Evolutionary conservation across 1,140 invertebrate genomes (phyloP).

Genomic region (Lordiphosa mommai): DNA sequence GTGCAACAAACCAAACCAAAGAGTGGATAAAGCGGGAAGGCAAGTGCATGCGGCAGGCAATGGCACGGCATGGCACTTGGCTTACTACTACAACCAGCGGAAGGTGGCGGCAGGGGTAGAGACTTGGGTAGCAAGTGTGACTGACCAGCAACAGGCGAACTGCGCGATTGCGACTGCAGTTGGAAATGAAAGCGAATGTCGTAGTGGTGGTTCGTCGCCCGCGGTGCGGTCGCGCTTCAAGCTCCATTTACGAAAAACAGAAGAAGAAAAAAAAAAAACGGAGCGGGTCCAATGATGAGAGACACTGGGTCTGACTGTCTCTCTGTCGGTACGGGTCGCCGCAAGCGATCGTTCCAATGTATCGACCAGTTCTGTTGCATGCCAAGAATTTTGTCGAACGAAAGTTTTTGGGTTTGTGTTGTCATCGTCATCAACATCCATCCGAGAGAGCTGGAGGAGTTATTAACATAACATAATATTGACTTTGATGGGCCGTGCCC

Average conservation of each 20-base stretch:
- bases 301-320: constrained; percentile 14
- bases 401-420: constrained; percentile 30
- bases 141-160: constrained; percentile 49
- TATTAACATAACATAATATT: constrained; percentile 58
- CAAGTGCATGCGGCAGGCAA: constrained; percentile 30
- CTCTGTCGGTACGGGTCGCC: constrained; percentile 20
- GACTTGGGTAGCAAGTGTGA: constrained; percentile 48
- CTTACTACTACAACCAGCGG: too few species aligned
- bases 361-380: constrained; percentile 55
- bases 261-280: constrained; percentile 29
- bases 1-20: constrained; percentile 64
- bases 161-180: constrained; percentile 22
- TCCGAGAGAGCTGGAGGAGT: constrained; percentile 12
- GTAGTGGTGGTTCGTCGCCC: constrained; percentile 56
- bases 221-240: constrained; percentile 64
- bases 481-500: constrained; percentile 42
- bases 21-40: constrained; percentile 16
- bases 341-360: constrained; percentile 23
- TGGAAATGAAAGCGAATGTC: constrained; percentile 73
- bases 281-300: constrained; percentile 39
- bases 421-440: constrained; percentile 1
- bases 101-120: constrained; percentile 16
- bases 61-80: constrained; percentile 35
- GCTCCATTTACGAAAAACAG: constrained; percentile 60
- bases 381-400: constrained; percentile 57